Evolutionary conservation across 2,113 vertebrate species (phyloP), one percentile per base, ranked within the genome.

Genomic region (Scytalopus superciliaris): DNA sequence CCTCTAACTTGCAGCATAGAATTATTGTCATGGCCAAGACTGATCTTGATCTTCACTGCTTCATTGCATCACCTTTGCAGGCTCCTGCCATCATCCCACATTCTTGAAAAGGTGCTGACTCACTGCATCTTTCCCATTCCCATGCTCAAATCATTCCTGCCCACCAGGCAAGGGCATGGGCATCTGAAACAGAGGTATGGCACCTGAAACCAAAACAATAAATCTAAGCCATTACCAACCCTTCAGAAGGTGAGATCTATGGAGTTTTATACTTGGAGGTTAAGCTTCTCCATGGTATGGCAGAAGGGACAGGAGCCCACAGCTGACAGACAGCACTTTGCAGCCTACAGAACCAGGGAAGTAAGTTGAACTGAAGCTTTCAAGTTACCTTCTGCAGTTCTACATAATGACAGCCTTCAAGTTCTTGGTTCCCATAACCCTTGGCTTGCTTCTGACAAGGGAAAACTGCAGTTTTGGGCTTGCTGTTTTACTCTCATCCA

Each of bases 81-180:
- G 24, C 2, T 33, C 23, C 12, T 67, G 14, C 12, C 14, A 31
- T 16, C 6, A 31, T 9, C 10, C 7, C 1, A 0, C 0, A 3
- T 7, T 74, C 64, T 30, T 57, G 3, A 13, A 14, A 49, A 45
- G 7, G 3, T 42, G 10, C 19, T 87, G 42, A 35, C 15, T 49
- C 4, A 14, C 13, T 11, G 4, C 1, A 0, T 31, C 3, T 37
- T 42, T 63, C 33, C 31, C 6, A 21, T 90, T 16, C 4, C 10
- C 28, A 10, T 47, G 12, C 10, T 60, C 50, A 59, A 59, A 47
- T 14, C 10, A 16, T 15, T 68, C 19, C 30, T 59, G 13, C 5
- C 2, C 42, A 35, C 2, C 42, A 35, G 31, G 28, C 13, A 57
- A 84, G 14, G 6, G 6, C 10, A 6, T 15, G 7, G 22, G 17